These are phyloP conservation scores for Hymenochirus boettgeri DNA, from an alignment of 2,113 vertebrate genomes.

Conservation along the genomic window DNA sequence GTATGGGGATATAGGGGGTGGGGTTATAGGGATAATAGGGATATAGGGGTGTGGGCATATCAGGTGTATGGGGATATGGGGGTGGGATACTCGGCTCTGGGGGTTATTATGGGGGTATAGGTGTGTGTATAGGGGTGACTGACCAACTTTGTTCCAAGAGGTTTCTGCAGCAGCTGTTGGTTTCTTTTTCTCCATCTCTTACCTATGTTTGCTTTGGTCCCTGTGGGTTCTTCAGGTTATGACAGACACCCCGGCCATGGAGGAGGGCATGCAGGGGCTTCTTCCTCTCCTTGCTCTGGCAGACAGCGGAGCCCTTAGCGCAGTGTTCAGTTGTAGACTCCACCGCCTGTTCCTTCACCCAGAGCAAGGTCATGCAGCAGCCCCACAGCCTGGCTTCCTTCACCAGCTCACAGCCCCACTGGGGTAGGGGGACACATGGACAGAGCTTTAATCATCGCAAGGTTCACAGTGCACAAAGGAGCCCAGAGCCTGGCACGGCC, in stretches of 20 bases:
- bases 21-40: no score
- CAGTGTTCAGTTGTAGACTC: conserved; percentile 96
- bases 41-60: no score
- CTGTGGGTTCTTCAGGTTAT: conserved; percentile 93
- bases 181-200: no score
- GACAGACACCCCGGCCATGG: conserved; percentile 90
- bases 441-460: conserved; percentile 89
- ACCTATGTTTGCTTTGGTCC: conserved; percentile 77
- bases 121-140: no score
- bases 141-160: no score
- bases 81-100: no score
- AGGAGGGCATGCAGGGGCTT: conserved; percentile 94
- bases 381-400: conserved; percentile 97
- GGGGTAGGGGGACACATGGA: conserved; percentile 89
- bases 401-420: conserved; percentile 88
- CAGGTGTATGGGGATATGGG: no score
- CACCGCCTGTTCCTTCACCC: conserved; percentile 87
- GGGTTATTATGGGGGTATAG: no score
- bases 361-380: conserved; percentile 94
- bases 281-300: conserved; percentile 89
- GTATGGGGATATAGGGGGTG: no score
- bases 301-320: conserved; percentile 84
- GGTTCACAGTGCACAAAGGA: conserved; percentile 95
- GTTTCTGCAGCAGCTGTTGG: no score
- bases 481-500: conserved; percentile 74